Conservation (phyloP, 92 coral and sea anemone genomes). For the Epizoanthus rinbou region DNA sequence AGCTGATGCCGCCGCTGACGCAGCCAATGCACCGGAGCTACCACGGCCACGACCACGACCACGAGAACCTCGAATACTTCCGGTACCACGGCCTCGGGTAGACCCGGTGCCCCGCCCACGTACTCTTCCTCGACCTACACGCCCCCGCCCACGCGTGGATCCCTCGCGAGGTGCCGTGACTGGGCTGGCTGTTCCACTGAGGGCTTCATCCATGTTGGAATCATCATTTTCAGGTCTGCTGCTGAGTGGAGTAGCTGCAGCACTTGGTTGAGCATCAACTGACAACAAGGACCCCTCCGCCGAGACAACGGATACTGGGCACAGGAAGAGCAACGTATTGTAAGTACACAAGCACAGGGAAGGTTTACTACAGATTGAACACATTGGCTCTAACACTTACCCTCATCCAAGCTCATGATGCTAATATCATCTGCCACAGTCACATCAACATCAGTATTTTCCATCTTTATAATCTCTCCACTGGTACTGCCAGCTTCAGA, state of each 20-base stretch:
- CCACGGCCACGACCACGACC: slow-evolving; percentile 97
- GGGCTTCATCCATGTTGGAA: slow-evolving; percentile 65
- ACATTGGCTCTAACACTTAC: slow-evolving; percentile 50
- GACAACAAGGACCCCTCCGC: slow-evolving; percentile 78
- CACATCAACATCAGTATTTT: slow-evolving; percentile 64
- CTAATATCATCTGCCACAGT: slow-evolving; percentile 90
- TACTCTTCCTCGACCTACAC: slow-evolving; percentile 85
- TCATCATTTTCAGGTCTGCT: slow-evolving; percentile 76
- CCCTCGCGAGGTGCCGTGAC: slow-evolving; percentile 41
- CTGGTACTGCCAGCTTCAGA: slow-evolving; percentile 92
- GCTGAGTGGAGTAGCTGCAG: slow-evolving; percentile 73
- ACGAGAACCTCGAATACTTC: slow-evolving; percentile 80
- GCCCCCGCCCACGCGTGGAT: slow-evolving; percentile 79
- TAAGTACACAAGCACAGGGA: not conserved
- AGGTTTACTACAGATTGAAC: not conserved
- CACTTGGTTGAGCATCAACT: slow-evolving; percentile 61
- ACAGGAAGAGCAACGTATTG: not conserved
- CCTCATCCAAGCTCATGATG: slow-evolving; percentile 94
- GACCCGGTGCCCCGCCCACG: slow-evolving; percentile 73
- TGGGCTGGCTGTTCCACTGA: slow-evolving; percentile 82
- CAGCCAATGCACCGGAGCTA: slow-evolving; percentile 94
- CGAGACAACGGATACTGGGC: slow-evolving; percentile 87
- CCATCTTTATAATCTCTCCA: slow-evolving; percentile 79
- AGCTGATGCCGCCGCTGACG: slow-evolving; percentile 99
- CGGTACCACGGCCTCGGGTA: slow-evolving; percentile 79